Evolutionary conservation across 2,888 invertebrate genomes (phyloP).

Genomic region (Parnassius smintheus): DNA sequence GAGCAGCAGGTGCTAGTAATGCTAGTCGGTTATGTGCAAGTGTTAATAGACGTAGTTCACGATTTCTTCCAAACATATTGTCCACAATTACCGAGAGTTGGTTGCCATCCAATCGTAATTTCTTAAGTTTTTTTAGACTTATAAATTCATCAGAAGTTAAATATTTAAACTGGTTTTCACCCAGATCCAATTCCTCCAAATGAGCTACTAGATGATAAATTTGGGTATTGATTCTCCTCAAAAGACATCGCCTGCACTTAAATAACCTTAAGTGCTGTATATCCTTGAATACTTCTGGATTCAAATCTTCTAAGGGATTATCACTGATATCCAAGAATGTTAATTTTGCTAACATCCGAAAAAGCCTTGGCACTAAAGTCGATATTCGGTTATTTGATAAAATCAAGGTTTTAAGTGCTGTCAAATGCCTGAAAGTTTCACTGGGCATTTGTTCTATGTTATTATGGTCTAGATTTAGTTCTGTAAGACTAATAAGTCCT

Average conservation of each 20-base stretch:
- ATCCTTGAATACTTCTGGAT: constrained; percentile 90
- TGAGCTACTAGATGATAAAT: constrained; percentile 88
- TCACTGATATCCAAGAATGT: constrained; percentile 87
- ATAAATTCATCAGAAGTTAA: constrained; percentile 86
- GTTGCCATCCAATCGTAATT: constrained; percentile 87
- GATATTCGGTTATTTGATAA: constrained; percentile 85
- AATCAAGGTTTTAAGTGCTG: constrained; percentile 84
- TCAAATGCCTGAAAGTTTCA: constrained; percentile 87
- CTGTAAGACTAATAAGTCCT: constrained; percentile 86
- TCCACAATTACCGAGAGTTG: constrained; percentile 88
- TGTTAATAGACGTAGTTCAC: constrained; percentile 77
- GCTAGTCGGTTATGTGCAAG: constrained; percentile 88
- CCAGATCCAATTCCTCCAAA: constrained; percentile 87
- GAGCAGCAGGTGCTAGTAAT: constrained; percentile 87
- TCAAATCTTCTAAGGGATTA: constrained; percentile 87
- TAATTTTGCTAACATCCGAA: constrained; percentile 87
- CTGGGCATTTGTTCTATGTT: constrained; percentile 87
- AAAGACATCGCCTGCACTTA: constrained; percentile 86
- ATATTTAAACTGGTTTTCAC: constrained; percentile 89
- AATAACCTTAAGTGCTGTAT: constrained; percentile 86
- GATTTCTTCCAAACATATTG: constrained; percentile 83
- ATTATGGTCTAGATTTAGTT: constrained; percentile 87
- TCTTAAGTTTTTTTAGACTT: constrained; percentile 84
- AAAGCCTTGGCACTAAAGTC: constrained; percentile 86
- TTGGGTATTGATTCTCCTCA: constrained; percentile 88